Base-by-base conservation (phyloP, 2,797 vertebrate genomes). In the Cyclura pinguis region DNA sequence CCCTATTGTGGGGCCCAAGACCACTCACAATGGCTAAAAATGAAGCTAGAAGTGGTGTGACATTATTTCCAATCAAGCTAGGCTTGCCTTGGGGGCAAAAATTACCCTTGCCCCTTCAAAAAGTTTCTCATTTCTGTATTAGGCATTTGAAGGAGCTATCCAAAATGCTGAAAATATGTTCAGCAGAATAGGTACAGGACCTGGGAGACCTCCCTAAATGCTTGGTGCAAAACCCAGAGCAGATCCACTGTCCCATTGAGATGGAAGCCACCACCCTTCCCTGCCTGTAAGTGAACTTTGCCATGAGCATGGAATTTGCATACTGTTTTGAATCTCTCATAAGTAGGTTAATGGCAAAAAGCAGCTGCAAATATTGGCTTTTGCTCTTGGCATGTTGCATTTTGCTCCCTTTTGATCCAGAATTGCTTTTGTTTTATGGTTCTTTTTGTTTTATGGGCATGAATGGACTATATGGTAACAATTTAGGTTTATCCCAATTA, bases 401-500 rank as follows among this genome's bases (percentile, higher is more conserved):
- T 6, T 81, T 86, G 1, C 5, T 29, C 47, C 50, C 13, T 52
- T 80, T 52, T 29, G 12, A 8, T 20, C n/a, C 42, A 27, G 32
- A 84, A 35, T 38, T 76, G 8, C 55, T 38, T 59, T 27, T 14
- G 27, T 80, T 88, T 27, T 18, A n/a, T 22, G 6, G 20, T 80
- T 80, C 18, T 67, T 13, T 47, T 29, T 81, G 32, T 90, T 92
- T 72, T 90, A 87, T 20, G 72, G 38, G 86, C 81, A 3, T 91
- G 47, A 94, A 83, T 12, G 29, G 82, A 89, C 69, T n/a, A 13
- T 52, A 8, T 3, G 7, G 32, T 14, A 80, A 29, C 77, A 80
- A 90, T 78, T 81, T 18, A 77, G 76, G 94, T 94, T 95, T 89
- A 91, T 80, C 91, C n/a, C 80, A 89, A 94, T 93, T 87, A 69